Base-by-base conservation (phyloP, 2,113 vertebrate genomes). In the Hassar affinis region DNA sequence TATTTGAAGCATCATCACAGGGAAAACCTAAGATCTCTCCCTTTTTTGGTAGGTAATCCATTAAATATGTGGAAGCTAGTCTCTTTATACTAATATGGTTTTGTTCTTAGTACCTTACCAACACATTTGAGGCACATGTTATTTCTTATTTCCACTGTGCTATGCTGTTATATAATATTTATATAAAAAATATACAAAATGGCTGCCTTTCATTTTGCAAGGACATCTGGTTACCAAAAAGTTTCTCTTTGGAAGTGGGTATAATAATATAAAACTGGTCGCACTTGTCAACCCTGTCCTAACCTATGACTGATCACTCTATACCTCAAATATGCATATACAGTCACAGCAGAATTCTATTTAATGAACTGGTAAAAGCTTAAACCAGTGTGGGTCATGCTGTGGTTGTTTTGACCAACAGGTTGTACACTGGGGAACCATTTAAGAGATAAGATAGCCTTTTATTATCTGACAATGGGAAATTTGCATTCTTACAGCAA, bases 1-100 rank as follows among this genome's bases (percentile, higher is more conserved):
- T 85, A 77, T 84, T 78, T 86, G 56, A 80, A 38, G 61, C 78
- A 81, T 87, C 83, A 88, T 59, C 77, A 51, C 78, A 18, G 35
- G 33, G 78, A 78, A 27, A 30, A 51, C 57, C 68, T 51, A 45
- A 25, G 54, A 71, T 75, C 74, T 74, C 25, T 49, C 25, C 38
- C 5, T 18, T 74, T n/a, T 33, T 75, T 75, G 2, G 7, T 75
- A 77, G 6, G 5, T 25, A 35, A 69, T n/a, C 10, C 25, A 47
- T n/a, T 47, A 72, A 47, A 72, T 27, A 27, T 38, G 38, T 47
- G 22, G 1, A 27, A 27, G 4, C 9, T 47, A 47, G 2, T n/a
- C n/a, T 47, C 10, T 45, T 2, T 7, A 74, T 74, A 30, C 14
- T 17, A 74, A n/a, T 54, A 52, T 15, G 49, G 8, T 22, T 54